Evolutionary conservation across 2,113 vertebrate genomes (phyloP), one percentile per base, ranked within the genome.

Genomic region (Pachypanchax playfairii): DNA sequence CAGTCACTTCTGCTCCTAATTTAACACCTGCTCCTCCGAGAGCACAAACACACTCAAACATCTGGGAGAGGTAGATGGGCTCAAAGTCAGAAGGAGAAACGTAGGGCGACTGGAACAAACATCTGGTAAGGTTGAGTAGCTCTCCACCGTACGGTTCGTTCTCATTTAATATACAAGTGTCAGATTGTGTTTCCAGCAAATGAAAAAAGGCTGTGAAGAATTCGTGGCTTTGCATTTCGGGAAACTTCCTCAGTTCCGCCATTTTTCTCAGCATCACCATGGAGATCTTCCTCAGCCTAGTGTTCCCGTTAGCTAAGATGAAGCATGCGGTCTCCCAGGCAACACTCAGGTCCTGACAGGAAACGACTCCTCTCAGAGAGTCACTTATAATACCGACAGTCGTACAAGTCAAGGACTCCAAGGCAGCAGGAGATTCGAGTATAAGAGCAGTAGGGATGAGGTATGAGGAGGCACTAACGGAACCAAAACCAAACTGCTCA

Each of bases 261-360:
- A 96, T 72, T 49, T 84, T 83, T 48, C 91, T 90, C 70, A 97
- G 60, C 87, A 94, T 89, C 39, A 65, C 86, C 80, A 98, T 70
- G 60, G 92, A 80, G 36, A 89, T 71, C 20, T 72, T 84, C 87
- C 90, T 94, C 58, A 95, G 79, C 75, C 88, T 89, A 17, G 73
- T 73, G 79, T 83, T 91, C 29, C 95, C 94, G 10, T 91, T 89
- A 2, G 92, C 84, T 22, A 98, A 77, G 18, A 96, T 22, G 6
- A 87, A 91, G 50, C 96, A 98, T 4, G 94, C 92, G 28, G 92
- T 88, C 1, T 85, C 93, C 96, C 95, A 98, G 3, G 94, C 89
- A 15, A 85, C 53, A 10, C 67, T 79, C 59, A 95, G 83, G 26
- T 95, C 92, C 18, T 68, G 91, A 53, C 84, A 88, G 70, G 94